Evolutionary conservation across 2,797 vertebrate species (phyloP).

Genomic region (Synanceia verrucosa): DNA sequence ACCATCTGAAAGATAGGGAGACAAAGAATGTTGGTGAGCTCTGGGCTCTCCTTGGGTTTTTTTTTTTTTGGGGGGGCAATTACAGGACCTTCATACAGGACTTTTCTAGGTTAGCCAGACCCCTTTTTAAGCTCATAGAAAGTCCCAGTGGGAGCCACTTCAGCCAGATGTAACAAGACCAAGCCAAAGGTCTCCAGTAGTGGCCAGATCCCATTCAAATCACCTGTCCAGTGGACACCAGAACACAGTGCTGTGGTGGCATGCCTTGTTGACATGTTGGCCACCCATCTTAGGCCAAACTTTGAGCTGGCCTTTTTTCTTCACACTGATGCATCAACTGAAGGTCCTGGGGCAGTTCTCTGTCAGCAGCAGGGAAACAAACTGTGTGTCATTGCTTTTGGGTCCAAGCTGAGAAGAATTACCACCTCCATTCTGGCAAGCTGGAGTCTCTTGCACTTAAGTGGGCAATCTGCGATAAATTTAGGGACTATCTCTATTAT

Average conservation of each 20-base stretch:
- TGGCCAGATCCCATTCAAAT: background rate
- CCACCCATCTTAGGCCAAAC: background rate
- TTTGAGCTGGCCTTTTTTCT: background rate
- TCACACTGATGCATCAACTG: background rate
- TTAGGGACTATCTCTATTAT: background rate
- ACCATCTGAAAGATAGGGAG: too few relatives aligned
- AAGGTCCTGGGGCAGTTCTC: background rate
- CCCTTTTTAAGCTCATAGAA: background rate
- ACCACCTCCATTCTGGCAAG: background rate
- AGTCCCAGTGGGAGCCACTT: too few relatives aligned
- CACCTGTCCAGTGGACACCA: background rate
- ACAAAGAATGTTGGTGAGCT: too few relatives aligned
- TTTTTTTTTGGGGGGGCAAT: too few relatives aligned
- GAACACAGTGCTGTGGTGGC: background rate
- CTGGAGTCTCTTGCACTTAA: background rate
- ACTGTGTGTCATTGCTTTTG: background rate
- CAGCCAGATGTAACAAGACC: background rate
- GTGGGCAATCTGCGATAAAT: background rate
- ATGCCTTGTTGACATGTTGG: background rate
- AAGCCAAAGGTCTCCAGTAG: background rate
- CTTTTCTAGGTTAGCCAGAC: slow-evolving; percentile 10
- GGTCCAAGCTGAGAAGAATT: background rate
- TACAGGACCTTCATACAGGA: too few relatives aligned
- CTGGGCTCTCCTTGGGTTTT: too few relatives aligned
- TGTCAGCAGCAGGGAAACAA: background rate